Conservation (phyloP, 2,888 invertebrate genomes). For the Leptarthrus brevirostris region DNA sequence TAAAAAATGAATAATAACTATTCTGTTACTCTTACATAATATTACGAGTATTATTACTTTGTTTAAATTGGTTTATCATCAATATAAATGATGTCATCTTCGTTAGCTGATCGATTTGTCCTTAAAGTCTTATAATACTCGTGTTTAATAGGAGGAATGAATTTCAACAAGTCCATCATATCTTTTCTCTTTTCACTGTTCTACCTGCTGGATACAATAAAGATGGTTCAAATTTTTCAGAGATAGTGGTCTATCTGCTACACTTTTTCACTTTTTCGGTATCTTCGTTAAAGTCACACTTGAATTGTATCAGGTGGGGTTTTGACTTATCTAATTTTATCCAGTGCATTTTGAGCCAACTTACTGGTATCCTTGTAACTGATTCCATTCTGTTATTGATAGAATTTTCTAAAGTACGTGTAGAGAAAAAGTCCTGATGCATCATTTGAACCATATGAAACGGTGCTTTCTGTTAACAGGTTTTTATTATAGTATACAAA, state of each 20-base stretch:
- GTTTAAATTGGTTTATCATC: conserved; percentile 28
- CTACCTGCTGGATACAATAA: background rate
- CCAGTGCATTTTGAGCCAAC: conserved; percentile 45
- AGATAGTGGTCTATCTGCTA: background rate
- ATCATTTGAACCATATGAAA: conserved; percentile 48
- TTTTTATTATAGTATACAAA: conserved; percentile 50
- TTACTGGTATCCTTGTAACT: conserved; percentile 55
- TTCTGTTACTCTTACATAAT: too few relatives aligned
- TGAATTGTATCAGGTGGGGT: conserved; percentile 49
- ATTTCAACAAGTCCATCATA: background rate
- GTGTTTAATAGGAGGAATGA: background rate
- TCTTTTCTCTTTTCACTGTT: conserved; percentile 1
- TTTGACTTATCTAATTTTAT: conserved; percentile 52
- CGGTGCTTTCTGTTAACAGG: conserved; percentile 53
- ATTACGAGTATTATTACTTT: conserved; percentile 25
- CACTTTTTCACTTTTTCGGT: conserved; percentile 11
- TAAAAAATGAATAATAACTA: too few relatives aligned
- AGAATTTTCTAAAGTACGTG: conserved; percentile 55
- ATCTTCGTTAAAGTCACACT: conserved; percentile 55
- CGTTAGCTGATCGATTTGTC: conserved; percentile 11
- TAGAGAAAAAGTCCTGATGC: conserved; percentile 38
- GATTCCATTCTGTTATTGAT: conserved; percentile 57
- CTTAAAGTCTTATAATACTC: conserved; percentile 14
- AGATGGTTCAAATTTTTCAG: background rate
- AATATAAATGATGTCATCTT: conserved; percentile 11